Base-by-base conservation (phyloP, 2,113 vertebrate genomes). In the Triplophysa siluroides region DNA sequence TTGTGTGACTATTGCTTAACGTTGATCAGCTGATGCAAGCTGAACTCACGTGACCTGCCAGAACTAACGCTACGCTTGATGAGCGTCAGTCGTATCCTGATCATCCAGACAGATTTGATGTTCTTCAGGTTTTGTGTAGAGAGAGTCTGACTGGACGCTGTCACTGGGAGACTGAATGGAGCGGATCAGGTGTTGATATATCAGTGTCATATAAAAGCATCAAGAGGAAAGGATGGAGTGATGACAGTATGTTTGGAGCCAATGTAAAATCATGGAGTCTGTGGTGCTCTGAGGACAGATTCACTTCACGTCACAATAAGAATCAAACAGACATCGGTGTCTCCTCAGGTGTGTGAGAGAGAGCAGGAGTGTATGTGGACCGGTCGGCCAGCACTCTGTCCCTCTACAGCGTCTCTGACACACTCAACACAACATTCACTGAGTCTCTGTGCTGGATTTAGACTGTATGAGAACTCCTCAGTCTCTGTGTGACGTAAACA, bases 101-200 rank as follows among this genome's bases (percentile, higher is more conserved):
- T 72, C 1, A 21, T 52, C 69, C 69, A 56, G 50, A 72, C 16
- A 72, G 69, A 54, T 72, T 72, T 33, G 47, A 54, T 0, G 47
- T 72, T 56, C 50, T 72, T n/a, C n/a, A n/a, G n/a, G n/a, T n/a
- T n/a, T n/a, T n/a, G n/a, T n/a, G n/a, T n/a, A n/a, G n/a, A n/a
- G n/a, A n/a, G n/a, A n/a, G 69, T 56, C 47, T 72, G 56, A 56
- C n/a, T 47, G 56, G n/a, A 26, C n/a, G n/a, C n/a, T n/a, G n/a
- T 21, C 47, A 69, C 66, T 69, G 66, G 66, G 66, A 69, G 41
- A n/a, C 41, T n/a, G 66, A n/a, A n/a, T n/a, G n/a, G n/a, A n/a
- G n/a, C n/a, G n/a, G n/a, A n/a, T n/a, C n/a, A n/a, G n/a, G n/a
- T 14, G 41, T 14, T 52, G 1, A 24, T 43, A 69, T 69, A n/a